phyloP scores from a whole-genome alignment of 1,140 invertebrate species.

The Muscidifurax raptorellus region DNA sequence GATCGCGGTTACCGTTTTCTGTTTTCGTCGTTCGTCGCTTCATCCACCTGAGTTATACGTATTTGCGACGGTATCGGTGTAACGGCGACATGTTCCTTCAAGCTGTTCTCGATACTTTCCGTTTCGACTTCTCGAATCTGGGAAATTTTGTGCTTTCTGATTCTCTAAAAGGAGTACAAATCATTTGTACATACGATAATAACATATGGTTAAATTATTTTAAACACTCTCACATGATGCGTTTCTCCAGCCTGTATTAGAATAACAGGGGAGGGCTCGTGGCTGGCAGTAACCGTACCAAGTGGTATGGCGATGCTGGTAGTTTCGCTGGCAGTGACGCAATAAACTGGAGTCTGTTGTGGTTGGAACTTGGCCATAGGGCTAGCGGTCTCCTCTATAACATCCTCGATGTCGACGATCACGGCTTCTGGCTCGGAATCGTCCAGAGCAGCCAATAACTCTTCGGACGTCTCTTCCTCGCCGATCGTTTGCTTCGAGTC shows the following conservation, averaged over 20 bases:
- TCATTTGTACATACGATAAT: background rate
- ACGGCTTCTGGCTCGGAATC: constrained; percentile 76
- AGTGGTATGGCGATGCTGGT: constrained; percentile 68
- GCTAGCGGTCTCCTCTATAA: constrained; percentile 73
- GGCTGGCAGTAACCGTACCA: constrained; percentile 65
- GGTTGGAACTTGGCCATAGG: constrained; percentile 80
- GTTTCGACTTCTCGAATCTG: background rate
- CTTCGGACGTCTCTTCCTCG: constrained; percentile 59
- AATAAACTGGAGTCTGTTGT: constrained; percentile 82
- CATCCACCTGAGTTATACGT: background rate
- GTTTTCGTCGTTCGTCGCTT: background rate
- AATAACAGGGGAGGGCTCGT: constrained; percentile 63
- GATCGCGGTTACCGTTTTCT: background rate
- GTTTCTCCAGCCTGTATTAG: constrained; percentile 59
- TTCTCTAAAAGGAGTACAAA: background rate
- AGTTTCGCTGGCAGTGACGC: constrained; percentile 75
- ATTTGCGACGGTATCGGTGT: background rate
- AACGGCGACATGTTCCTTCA: background rate
- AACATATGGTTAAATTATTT: background rate
- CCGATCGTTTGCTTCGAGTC: constrained; percentile 59
- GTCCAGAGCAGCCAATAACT: constrained; percentile 60
- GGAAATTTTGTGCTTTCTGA: background rate
- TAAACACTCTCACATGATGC: constrained; percentile 28
- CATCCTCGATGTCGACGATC: constrained; percentile 75
- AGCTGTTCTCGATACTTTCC: background rate